Evolutionary conservation across 2,888 invertebrate genomes (phyloP).

Genomic region (Cerceris rybyensis): DNA sequence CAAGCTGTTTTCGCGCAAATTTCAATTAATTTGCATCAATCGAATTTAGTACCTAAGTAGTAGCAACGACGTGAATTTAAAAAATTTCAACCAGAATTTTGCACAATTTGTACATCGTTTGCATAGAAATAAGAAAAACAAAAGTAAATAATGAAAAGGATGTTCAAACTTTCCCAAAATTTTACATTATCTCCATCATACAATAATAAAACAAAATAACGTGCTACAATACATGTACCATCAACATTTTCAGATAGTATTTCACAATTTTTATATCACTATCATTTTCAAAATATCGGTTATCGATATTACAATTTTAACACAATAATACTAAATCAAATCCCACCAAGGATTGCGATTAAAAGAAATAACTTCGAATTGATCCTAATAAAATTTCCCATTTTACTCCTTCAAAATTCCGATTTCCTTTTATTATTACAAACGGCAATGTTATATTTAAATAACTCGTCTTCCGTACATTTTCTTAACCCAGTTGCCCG

Average conservation of each 20-base stretch:
- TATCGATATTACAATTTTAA: neutral
- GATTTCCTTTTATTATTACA: neutral
- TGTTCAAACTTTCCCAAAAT: no score
- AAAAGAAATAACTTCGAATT: neutral
- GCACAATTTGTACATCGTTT: no score
- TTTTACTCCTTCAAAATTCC: neutral
- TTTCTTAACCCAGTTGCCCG: slow-evolving; percentile 38
- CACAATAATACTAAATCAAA: no score
- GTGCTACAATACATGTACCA: no score
- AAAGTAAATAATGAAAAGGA: no score
- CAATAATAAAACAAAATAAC: no score
- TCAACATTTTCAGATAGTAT: no score
- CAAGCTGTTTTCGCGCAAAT: slow-evolving; percentile 8
- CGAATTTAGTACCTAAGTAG: neutral
- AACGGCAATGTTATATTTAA: neutral
- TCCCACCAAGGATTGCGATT: neutral
- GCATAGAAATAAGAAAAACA: no score
- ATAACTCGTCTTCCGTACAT: neutral
- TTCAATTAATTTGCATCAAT: slow-evolving; percentile 4
- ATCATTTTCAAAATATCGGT: no score
- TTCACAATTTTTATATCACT: no score
- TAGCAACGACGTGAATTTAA: neutral
- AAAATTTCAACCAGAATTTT: neutral
- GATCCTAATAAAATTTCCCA: neutral
- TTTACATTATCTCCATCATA: no score